phyloP scores from a whole-genome alignment of 2,888 invertebrate species.

The Nymphalis c-album region DNA sequence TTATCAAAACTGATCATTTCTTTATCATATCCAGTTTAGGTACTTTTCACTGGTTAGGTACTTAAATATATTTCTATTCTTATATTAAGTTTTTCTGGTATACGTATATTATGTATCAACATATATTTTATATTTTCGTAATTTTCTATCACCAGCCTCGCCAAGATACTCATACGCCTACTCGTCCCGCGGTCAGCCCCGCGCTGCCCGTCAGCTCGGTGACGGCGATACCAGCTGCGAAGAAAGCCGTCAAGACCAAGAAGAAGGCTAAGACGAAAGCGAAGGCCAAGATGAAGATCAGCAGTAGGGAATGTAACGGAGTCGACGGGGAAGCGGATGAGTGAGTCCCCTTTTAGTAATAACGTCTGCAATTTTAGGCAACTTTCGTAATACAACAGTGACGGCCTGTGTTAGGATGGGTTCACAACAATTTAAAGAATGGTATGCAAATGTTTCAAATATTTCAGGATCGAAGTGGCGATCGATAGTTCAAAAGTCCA shows the following conservation, averaged over 20 bases:
- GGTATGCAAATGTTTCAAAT: too few species aligned
- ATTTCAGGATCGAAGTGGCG: too few species aligned
- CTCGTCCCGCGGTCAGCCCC: slow-evolving; percentile 68
- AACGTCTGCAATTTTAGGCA: too few species aligned
- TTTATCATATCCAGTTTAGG: too few species aligned
- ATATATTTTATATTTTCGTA: slow-evolving; percentile 17
- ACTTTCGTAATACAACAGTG: too few species aligned
- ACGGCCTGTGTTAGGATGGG: too few species aligned
- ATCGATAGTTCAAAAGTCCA: too few species aligned
- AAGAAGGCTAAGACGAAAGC: slow-evolving; percentile 54
- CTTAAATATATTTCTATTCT: too few species aligned
- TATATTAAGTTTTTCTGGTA: neutral
- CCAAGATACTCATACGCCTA: slow-evolving; percentile 61
- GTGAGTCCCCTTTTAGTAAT: slow-evolving; percentile 51
- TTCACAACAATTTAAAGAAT: too few species aligned
- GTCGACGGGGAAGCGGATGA: slow-evolving; percentile 61
- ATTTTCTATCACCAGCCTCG: slow-evolving; percentile 52
- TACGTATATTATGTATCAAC: too few species aligned
- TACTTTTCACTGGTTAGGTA: too few species aligned
- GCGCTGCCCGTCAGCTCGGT: slow-evolving; percentile 69
- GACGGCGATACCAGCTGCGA: slow-evolving; percentile 54
- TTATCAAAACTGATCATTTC: too few species aligned
- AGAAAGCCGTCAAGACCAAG: slow-evolving; percentile 53
- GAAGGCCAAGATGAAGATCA: slow-evolving; percentile 58
- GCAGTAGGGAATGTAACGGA: slow-evolving; percentile 50